Evolutionary conservation across 1,140 invertebrate species (phyloP).

Genomic region (Apis florea): DNA sequence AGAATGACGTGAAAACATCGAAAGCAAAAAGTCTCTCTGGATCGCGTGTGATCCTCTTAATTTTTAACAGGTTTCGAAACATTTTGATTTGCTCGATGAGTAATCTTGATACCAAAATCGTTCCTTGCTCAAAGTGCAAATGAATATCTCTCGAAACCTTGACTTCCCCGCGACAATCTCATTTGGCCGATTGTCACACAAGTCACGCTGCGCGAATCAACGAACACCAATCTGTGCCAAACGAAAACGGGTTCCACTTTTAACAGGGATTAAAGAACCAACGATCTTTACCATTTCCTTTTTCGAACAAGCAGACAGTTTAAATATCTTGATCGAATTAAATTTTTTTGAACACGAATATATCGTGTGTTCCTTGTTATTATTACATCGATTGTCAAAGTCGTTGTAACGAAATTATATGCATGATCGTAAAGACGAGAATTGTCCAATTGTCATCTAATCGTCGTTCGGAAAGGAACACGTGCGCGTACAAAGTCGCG

Average conservation of each 20-base stretch:
- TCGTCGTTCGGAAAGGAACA: slow-evolving; percentile 10
- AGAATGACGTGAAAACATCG: background rate
- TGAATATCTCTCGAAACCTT: background rate
- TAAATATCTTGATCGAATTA: too few relatives aligned
- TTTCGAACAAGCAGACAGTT: too few relatives aligned
- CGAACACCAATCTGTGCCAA: background rate
- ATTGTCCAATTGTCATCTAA: background rate
- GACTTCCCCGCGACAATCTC: slow-evolving; percentile 1
- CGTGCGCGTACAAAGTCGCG: slow-evolving; percentile 33
- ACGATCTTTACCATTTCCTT: too few relatives aligned
- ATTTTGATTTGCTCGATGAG: background rate
- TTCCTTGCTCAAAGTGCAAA: background rate
- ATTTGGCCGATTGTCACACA: background rate
- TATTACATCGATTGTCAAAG: too few relatives aligned
- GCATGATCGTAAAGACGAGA: background rate
- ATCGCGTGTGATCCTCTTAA: background rate
- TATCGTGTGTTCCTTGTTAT: too few relatives aligned
- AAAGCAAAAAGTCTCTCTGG: background rate
- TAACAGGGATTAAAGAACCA: too few relatives aligned
- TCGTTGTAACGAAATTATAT: too few relatives aligned
- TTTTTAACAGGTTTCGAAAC: background rate
- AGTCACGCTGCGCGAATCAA: background rate
- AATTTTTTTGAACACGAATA: too few relatives aligned
- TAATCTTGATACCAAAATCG: background rate
- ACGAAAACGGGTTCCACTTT: background rate